Evolutionary conservation across 2,888 invertebrate species (phyloP), one percentile per base, ranked within the genome.

Genomic region (Cylindroiulus punctatus): DNA sequence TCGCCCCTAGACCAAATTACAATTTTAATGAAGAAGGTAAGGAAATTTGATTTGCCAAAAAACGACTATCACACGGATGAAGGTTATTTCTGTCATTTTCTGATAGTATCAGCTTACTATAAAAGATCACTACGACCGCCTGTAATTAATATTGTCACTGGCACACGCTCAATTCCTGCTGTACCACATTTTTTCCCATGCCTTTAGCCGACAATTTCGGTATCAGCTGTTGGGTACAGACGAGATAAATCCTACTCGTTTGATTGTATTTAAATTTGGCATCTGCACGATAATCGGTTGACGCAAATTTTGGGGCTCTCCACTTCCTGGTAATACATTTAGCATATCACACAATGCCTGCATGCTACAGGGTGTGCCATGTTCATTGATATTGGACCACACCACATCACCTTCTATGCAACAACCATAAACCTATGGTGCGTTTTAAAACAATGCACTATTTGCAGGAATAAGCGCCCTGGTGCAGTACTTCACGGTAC

Each of bases 221-320:
- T 26, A 65, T 65, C 65, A 26, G 7, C 26, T 12, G 65, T 12
- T 65, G 2, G 22, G 14, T 10, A 65, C 0, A 52, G 26, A 47
- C 47, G 47, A 47, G 12, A 17, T 47, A 47, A 47, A 47, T 17
- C 0, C 26, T 26, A n/a, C 26, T 7, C 8, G n/a, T 65, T 26
- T 26, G 26, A 65, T 65, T 65, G 65, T 65, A 65, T 65, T 65
- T 26, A 65, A 65, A 65, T 65, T 26, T 26, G 26, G 65, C 26
- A 8, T 12, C 26, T 65, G 65, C 22, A 26, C 10, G 22, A 65
- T 65, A 65, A 26, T 10, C 26, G 26, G 26, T 10, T 65, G 26
- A 26, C 65, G 22, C 22, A 26, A 65, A 26, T 12, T 10, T 65
- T 65, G 26, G 26, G 22, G 10, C 26, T 26, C 26, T 7, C 65